phyloP scores from a whole-genome alignment of 1,140 invertebrate species.

The Polypedilum vanderplanki region DNA sequence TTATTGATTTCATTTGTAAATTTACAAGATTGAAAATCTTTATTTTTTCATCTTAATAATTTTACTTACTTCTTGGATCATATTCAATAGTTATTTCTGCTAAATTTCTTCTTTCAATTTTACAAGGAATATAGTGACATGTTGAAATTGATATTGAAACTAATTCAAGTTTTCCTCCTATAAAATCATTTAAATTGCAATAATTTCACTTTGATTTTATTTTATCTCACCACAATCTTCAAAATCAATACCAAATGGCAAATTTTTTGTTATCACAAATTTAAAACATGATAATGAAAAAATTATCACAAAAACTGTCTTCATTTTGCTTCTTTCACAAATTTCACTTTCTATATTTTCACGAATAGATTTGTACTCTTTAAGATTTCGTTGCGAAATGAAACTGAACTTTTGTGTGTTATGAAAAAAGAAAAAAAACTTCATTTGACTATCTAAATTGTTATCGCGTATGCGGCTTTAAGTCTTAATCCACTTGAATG shows the following conservation, averaged over 20 bases:
- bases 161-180: neutral
- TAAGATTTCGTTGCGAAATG: neutral
- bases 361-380: neutral
- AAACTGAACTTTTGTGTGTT: neutral
- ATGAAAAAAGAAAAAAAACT: neutral
- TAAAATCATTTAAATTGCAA: neutral
- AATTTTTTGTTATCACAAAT: neutral
- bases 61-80: neutral
- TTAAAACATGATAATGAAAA: neutral
- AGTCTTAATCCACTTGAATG: neutral
- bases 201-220: neutral
- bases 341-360: neutral
- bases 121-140: neutral
- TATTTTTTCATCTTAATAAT: too few relatives aligned
- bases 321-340: too few relatives aligned
- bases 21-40: too few relatives aligned
- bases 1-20: too few relatives aligned
- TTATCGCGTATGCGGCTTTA: neutral
- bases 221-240: neutral
- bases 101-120: neutral
- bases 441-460: constrained; percentile 5
- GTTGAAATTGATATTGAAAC: neutral
- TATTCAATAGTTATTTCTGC: neutral
- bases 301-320: constrained; percentile 9
- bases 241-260: neutral